These are phyloP conservation scores for Parnassius smintheus DNA, from an alignment of 2,888 invertebrate species.

Conservation along the genomic window DNA sequence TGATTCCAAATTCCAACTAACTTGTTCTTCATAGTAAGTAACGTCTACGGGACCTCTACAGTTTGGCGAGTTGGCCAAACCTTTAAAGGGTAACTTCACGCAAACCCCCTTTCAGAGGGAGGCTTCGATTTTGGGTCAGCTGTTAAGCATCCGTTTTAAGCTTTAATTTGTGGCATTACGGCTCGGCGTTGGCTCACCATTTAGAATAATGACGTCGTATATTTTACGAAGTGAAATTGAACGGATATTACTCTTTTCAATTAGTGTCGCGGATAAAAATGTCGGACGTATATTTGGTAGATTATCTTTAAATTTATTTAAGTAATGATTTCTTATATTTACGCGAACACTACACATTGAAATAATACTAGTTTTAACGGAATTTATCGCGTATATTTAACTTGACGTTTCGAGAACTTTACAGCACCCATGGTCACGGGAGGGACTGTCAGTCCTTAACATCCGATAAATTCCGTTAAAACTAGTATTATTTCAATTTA, in stretches of 20 bases:
- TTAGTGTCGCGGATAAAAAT: constrained; percentile 36
- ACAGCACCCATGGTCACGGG: too few species aligned
- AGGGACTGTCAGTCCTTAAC: too few species aligned
- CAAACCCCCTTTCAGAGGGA: constrained; percentile 54
- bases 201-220: constrained; percentile 74
- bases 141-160: constrained; percentile 80
- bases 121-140: constrained; percentile 78
- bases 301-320: too few species aligned
- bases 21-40: background rate
- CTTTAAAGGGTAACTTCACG: constrained; percentile 24
- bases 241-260: constrained; percentile 56
- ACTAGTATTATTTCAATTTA: too few species aligned
- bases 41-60: background rate
- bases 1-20: too few species aligned
- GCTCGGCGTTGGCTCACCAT: constrained; percentile 65
- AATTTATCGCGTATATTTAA: too few species aligned
- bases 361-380: too few species aligned
- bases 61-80: constrained; percentile 17
- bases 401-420: too few species aligned
- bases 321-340: too few species aligned
- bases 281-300: too few species aligned
- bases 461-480: too few species aligned
- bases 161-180: constrained; percentile 80
- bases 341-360: too few species aligned
- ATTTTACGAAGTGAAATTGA: constrained; percentile 57